Evolutionary conservation across 2,113 vertebrate genomes (phyloP), one percentile per base, ranked within the genome.

Genomic region (Vombatus ursinus): DNA sequence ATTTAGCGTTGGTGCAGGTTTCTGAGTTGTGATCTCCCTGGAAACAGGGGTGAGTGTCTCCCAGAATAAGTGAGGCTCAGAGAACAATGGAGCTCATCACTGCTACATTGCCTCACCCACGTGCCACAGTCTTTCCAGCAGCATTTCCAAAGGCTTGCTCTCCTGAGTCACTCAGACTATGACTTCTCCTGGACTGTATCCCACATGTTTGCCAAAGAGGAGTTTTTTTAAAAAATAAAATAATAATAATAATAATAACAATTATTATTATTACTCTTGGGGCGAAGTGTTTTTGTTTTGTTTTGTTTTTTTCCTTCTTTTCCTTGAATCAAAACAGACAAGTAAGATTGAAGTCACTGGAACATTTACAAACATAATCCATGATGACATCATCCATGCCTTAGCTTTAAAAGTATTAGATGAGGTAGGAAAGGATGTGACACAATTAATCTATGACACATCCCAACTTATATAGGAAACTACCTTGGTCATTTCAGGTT

Each of bases 1-100:
- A 96, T 96, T 92, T 94, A 96, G 25, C 84, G 11, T 91, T 95
- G 68, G 94, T 94, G 49, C 12, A 95, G 91, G 92, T 93, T 92
- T n/a, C 16, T 93, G 91, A 95, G n/a, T 90, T 90, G 8, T 51
- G 51, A 95, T 96, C 50, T 19, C 49, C n/a, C 31, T 91, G 77
- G 47, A 93, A 94, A 89, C n/a, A 90, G 92, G 23, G 25, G 26
- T 53, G 44, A 3, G 89, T 37, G 84, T 0, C 54, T 95, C 61
- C 77, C 53, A 14, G 94, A 95, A 93, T 93, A 24, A 96, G 49
- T 90, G 0, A 2, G 37, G 14, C 47, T 90, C 7, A 93, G 31
- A 44, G 47, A 90, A 24, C 47, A 61, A 10, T 49, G 50, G 50
- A 26, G 0, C 19, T 53, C 1, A 1, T 91, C 47, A 12, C 19